Percentiles rank a stretch among this genome's conserved stretches.
Conservation (phyloP, 2,888 invertebrate genomes). For the Trachelus troglodyta region DNA sequence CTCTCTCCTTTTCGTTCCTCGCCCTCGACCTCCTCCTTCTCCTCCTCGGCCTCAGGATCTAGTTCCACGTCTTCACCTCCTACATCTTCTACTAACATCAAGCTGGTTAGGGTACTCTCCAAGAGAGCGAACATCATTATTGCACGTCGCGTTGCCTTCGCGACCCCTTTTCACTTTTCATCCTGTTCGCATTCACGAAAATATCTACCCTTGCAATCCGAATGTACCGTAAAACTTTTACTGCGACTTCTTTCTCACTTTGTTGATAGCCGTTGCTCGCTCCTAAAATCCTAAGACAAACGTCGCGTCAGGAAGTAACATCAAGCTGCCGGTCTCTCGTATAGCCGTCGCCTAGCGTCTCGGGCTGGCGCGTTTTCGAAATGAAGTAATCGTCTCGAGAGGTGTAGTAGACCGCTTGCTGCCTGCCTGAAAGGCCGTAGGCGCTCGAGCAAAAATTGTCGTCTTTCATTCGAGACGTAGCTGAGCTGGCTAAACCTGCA, state of each 20-base stretch:
- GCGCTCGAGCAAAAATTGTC: not conserved
- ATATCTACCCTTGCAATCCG: not conserved
- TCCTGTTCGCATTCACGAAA: slow-evolving; percentile 20
- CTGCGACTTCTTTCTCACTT: not conserved
- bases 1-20: slow-evolving; percentile 22
- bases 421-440: not conserved
- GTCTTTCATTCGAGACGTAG: not conserved
- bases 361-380: not conserved
- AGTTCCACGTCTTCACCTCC: slow-evolving; percentile 16
- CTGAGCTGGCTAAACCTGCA: not conserved
- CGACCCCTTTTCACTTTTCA: slow-evolving; percentile 27
- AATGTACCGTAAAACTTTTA: not conserved
- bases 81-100: slow-evolving; percentile 15
- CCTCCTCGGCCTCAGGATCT: slow-evolving; percentile 16
- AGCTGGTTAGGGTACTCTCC: slow-evolving; percentile 8
- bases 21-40: slow-evolving; percentile 21
- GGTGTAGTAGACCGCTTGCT: not conserved
- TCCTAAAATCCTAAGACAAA: not conserved
- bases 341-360: not conserved
- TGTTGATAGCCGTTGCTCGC: not conserved
- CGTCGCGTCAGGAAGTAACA: not conserved
- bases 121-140: slow-evolving; percentile 26
- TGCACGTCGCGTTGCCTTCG: slow-evolving; percentile 12
- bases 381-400: not conserved
- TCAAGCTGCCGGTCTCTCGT: not conserved